Evolutionary conservation across 2,888 invertebrate genomes (phyloP), one percentile per base, ranked within the genome.

Genomic region (Papilio gigon): DNA sequence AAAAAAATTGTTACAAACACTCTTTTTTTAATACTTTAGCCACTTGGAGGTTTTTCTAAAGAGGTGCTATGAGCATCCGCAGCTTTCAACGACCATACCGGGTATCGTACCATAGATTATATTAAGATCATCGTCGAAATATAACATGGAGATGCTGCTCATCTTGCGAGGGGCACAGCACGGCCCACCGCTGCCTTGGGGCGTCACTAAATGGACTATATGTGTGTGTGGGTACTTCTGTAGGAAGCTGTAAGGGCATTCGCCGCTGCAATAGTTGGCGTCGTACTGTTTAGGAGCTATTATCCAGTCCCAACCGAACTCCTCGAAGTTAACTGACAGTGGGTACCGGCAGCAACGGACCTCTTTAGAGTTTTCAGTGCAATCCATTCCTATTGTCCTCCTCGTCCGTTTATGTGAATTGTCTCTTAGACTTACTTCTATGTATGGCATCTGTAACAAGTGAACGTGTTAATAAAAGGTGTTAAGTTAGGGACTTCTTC

Each of bases 281-380:
- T 97, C 96, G 92, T 98, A 99, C 71, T 95, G 94, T 80, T 97
- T 97, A 0, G 99, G 99, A 0, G 98, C 98, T 70, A 99, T 97
- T 79, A 99, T 97, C 95, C 98, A 99, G 83, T 98, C 97, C 98
- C 98, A 99, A 30, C 98, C 98, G 83, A 99, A 98, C 81, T 96
- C 95, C 76, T 97, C 96, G 85, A 99, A 99, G 92, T 98, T 97
- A 17, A 99, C 97, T 14, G 95, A 95, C 53, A 99, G 93, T 0
- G 98, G 98, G 87, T 98, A 98, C 4, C 98, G 95, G 83, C 99
- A 99, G 89, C 99, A 99, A 58, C 97, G 94, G 33, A 95, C 94
- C 80, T 98, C 97, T 75, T 95, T 93, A 11, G 95, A 94, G 75
- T 94, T 94, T 77, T 97, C 97, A 68, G 96, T 95, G 89, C 98